These are phyloP conservation scores for Neotoxoptera formosana DNA, from an alignment of 1,140 invertebrate genomes.

Conservation along the genomic window DNA sequence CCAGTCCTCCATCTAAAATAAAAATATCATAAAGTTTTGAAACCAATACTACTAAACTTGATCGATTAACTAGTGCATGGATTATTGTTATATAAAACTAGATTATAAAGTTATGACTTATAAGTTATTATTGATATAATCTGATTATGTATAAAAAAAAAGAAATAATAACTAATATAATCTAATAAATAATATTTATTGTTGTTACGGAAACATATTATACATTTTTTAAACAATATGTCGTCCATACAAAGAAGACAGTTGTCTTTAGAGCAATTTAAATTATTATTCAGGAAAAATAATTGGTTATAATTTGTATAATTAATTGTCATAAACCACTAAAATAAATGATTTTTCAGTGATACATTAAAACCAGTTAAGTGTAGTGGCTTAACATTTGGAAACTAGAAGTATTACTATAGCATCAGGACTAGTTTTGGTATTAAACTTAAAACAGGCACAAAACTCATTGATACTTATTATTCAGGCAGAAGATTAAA, in stretches of 20 bases:
- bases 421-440: neutral
- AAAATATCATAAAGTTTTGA: too few species aligned
- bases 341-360: neutral
- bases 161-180: too few species aligned
- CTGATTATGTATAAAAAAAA: neutral
- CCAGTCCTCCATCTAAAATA: too few species aligned
- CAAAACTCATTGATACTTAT: neutral
- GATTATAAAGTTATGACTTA: neutral
- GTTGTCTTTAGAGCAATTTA: neutral
- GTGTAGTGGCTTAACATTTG: neutral
- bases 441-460: neutral
- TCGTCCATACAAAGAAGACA: neutral
- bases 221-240: neutral
- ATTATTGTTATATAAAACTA: neutral
- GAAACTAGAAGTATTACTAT: neutral
- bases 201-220: neutral
- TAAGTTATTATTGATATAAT: neutral
- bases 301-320: neutral
- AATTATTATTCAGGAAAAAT: neutral
- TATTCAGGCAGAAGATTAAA: neutral
- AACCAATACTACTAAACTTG: too few species aligned
- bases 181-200: neutral
- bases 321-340: neutral
- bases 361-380: neutral
- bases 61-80: neutral